These are phyloP conservation scores for Tigriopus japonicus DNA, from an alignment of 1,140 invertebrate genomes.

Conservation along the genomic window DNA sequence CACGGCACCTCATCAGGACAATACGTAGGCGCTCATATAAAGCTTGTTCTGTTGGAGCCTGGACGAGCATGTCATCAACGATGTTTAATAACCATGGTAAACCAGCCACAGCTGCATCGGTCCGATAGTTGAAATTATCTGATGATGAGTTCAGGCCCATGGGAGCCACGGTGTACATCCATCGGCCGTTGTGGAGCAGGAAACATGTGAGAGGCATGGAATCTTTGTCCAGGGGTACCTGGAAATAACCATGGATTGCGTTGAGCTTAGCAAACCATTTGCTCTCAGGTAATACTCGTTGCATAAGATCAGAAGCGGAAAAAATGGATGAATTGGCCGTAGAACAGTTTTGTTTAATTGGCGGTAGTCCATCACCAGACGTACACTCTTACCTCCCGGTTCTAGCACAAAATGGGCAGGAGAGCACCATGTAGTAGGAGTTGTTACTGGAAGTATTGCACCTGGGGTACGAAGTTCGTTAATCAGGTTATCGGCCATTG, in stretches of 20 bases:
- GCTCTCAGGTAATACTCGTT: neutral
- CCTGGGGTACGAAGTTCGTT: neutral
- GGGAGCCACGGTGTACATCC: neutral
- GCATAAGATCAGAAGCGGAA: neutral
- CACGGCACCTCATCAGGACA: neutral
- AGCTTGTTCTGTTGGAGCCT: neutral
- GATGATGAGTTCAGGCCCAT: neutral
- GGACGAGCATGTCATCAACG: constrained; percentile 5
- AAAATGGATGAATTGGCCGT: neutral
- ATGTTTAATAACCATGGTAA: neutral
- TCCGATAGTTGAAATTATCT: neutral
- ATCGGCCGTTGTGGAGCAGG: neutral
- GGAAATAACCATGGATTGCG: neutral
- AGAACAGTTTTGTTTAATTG: neutral
- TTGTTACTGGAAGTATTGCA: neutral
- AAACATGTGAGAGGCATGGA: neutral
- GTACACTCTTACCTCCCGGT: neutral
- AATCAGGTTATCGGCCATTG: no score
- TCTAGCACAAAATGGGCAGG: neutral
- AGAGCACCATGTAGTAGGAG: neutral
- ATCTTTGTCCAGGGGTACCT: neutral
- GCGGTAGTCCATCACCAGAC: neutral
- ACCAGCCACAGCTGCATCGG: neutral
- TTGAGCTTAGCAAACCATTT: neutral
- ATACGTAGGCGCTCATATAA: neutral